Evolutionary conservation across 2,888 invertebrate species (phyloP), one percentile per base, ranked within the genome.

Genomic region (Acleris holmiana): DNA sequence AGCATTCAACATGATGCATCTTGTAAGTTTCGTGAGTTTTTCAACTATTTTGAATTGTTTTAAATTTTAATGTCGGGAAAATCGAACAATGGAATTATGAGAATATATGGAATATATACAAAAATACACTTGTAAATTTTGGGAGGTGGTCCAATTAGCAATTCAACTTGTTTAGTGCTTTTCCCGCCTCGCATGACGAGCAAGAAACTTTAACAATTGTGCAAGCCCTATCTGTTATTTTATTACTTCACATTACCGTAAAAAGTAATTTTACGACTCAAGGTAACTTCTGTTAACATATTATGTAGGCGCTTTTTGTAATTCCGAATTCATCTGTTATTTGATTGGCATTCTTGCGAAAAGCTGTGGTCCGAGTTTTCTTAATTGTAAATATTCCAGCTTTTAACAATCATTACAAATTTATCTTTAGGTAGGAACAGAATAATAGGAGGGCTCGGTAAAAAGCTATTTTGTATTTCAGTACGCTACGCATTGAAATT

Each of bases 21-120:
- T 86, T 75, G 93, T 93, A 83, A 93, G 93, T 89, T 35, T 74
- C 63, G 19, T 18, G 18, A 35, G 5, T n/a, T 55, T 44, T 51
- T 35, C 13, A 35, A 13, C 2, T 35, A 13, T 35, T 35, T 35
- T 35, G 35, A 35, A 35, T 35, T 35, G 4, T 13, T 8, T 35
- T 35, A 35, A 35, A 13, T 35, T 35, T 35, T 35, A 13, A 13
- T 13, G 13, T 35, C 0, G 4, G 13, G 13, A 4, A 35, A 35
- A 35, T 13, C 13, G 3, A 13, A 35, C 35, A 13, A 13, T 13
- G n/a, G 17, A 18, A 7, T 4, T 5, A 23, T 15, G 13, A 40
- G 19, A 29, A 17, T 40, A 13, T 53, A 53, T 7, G 40, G 7
- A 21, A 54, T 8, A 54, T 8, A 21, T 44, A 44, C 44, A 44